Conservation (phyloP, 1,140 invertebrate genomes). For the Gonioctena quinquepunctata region DNA sequence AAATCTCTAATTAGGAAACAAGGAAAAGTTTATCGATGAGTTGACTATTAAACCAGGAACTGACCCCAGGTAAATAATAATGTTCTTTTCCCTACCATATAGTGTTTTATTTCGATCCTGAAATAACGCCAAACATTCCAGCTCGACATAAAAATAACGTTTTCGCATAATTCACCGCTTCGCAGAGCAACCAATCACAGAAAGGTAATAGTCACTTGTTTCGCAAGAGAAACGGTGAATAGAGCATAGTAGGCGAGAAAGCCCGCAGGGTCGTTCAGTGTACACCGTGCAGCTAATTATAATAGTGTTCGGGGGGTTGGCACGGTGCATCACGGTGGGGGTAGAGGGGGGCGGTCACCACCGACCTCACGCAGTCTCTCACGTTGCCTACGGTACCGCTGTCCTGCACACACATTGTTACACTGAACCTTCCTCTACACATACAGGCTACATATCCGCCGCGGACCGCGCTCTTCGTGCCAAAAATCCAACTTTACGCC, state of each 20-base stretch:
- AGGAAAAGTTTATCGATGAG: too few relatives aligned
- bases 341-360: slow-evolving; percentile 53
- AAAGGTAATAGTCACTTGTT: slow-evolving; percentile 8
- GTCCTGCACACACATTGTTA: slow-evolving; percentile 44
- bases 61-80: too few relatives aligned
- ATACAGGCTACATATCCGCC: too few relatives aligned
- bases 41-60: too few relatives aligned
- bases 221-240: slow-evolving; percentile 14
- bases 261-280: slow-evolving; percentile 21
- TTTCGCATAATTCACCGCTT: slow-evolving; percentile 14
- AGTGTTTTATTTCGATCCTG: too few relatives aligned
- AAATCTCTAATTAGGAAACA: too few relatives aligned
- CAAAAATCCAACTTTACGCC: background rate
- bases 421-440: slow-evolving; percentile 41
- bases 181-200: slow-evolving; percentile 9
- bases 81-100: too few relatives aligned
- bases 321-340: slow-evolving; percentile 46
- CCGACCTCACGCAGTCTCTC: slow-evolving; percentile 55
- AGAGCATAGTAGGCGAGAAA: slow-evolving; percentile 20
- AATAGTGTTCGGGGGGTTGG: slow-evolving; percentile 48
- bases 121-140: too few relatives aligned
- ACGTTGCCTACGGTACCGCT: slow-evolving; percentile 47
- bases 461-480: background rate
- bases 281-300: slow-evolving; percentile 46
- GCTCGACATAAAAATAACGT: slow-evolving; percentile 15